phyloP scores from a whole-genome alignment of 1,140 invertebrate species.

The Rhynchophorus ferrugineus region DNA sequence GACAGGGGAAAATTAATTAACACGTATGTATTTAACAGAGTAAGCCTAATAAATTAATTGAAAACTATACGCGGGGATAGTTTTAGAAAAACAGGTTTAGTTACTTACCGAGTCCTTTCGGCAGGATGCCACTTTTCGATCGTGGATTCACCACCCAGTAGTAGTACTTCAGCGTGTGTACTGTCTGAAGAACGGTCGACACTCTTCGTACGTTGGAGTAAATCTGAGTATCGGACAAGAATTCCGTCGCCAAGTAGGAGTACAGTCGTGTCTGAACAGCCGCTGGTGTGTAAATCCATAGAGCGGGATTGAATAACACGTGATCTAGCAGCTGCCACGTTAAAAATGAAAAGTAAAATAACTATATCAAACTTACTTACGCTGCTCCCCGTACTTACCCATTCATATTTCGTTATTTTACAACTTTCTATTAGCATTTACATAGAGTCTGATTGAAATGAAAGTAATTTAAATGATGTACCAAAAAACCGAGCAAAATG shows the following conservation, averaged over 20 bases:
- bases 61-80: too few species aligned
- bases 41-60: too few species aligned
- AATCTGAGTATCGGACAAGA: constrained; percentile 94
- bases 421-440: not conserved
- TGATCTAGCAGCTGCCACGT: constrained; percentile 95
- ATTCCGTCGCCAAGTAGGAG: constrained; percentile 95
- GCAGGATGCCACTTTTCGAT: constrained; percentile 87
- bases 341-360: constrained; percentile 69
- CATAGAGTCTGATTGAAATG: too few species aligned
- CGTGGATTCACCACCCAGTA: constrained; percentile 97
- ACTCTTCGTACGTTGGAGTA: constrained; percentile 95
- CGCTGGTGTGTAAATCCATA: constrained; percentile 97
- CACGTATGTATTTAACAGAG: too few species aligned
- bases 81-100: too few species aligned
- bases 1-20: too few species aligned
- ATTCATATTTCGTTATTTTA: constrained; percentile 10
- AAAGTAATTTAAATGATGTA: too few species aligned
- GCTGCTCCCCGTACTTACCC: constrained; percentile 43
- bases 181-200: constrained; percentile 94
- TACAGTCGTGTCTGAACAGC: constrained; percentile 94
- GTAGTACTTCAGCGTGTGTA: constrained; percentile 97
- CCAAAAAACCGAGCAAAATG: too few species aligned
- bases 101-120: constrained; percentile 85
- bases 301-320: constrained; percentile 95
- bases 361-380: constrained; percentile 57